Evolutionary conservation across 2,797 vertebrate genomes (phyloP).

Genomic region (Carapus acus): DNA sequence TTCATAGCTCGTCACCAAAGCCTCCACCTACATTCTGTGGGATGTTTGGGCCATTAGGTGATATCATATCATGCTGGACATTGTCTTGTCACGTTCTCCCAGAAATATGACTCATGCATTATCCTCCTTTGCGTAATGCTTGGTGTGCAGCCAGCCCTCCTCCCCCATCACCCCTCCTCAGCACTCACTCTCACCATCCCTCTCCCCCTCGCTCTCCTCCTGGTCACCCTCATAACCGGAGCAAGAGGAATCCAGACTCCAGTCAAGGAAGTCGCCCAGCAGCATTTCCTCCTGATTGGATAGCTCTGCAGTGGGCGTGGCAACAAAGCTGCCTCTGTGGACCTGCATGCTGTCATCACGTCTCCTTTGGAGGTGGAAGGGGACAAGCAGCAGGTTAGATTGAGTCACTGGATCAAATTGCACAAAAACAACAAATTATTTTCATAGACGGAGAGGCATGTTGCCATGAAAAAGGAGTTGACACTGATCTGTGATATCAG

Average conservation of each 20-base stretch:
- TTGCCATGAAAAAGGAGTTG: too few relatives aligned
- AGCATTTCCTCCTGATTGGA: slow-evolving; percentile 91
- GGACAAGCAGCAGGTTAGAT: slow-evolving; percentile 21
- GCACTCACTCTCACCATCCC: slow-evolving; percentile 81
- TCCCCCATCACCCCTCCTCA: background rate
- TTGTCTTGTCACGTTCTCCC: slow-evolving; percentile 12
- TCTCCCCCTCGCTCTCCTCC: slow-evolving; percentile 86
- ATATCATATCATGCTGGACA: slow-evolving; percentile 9
- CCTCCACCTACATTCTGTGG: too few relatives aligned
- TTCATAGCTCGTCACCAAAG: too few relatives aligned
- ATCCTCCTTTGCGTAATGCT: slow-evolving; percentile 3
- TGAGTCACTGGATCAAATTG: slow-evolving; percentile 23
- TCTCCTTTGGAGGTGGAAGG: slow-evolving; percentile 69
- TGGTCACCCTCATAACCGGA: slow-evolving; percentile 94
- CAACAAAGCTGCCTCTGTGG: slow-evolving; percentile 83
- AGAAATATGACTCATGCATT: slow-evolving; percentile 33
- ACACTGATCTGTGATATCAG: too few relatives aligned
- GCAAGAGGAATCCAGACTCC: slow-evolving; percentile 88
- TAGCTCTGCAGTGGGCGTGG: slow-evolving; percentile 90
- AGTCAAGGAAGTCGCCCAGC: slow-evolving; percentile 89
- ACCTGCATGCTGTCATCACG: slow-evolving; percentile 81
- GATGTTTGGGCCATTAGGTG: background rate
- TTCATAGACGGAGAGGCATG: too few relatives aligned
- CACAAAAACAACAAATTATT: too few relatives aligned
- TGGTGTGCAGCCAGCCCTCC: background rate